phyloP scores from a whole-genome alignment of 2,113 vertebrate species.

The Cisticola juncidis region DNA sequence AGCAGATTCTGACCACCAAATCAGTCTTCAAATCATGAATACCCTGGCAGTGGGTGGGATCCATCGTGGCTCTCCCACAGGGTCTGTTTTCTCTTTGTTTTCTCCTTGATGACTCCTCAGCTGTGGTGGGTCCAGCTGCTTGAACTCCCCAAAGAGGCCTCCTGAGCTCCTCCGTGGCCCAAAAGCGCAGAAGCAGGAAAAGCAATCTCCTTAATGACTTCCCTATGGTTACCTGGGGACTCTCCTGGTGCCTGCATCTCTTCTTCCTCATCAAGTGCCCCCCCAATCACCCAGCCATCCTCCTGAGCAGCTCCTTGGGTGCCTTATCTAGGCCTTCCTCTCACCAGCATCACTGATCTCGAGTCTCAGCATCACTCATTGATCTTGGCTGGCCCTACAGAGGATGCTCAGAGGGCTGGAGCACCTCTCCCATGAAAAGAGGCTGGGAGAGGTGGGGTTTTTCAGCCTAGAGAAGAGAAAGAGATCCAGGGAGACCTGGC shows the following conservation, averaged over 20 bases:
- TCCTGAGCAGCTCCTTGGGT: neutral
- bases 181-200: neutral
- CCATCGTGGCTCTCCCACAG: accelerated
- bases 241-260: neutral
- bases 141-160: neutral
- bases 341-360: neutral
- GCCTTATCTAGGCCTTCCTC: neutral
- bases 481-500: neutral
- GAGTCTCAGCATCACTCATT: accelerated
- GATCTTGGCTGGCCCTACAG: neutral
- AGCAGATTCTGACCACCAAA: no score
- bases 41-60: neutral
- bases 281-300: neutral
- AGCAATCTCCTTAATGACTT: slow-evolving; percentile 8
- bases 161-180: neutral
- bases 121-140: neutral
- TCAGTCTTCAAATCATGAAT: no score
- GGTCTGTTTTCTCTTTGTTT: neutral
- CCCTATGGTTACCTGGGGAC: neutral
- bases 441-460: neutral
- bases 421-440: neutral
- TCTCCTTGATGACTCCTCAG: neutral
- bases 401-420: neutral
- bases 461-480: neutral
- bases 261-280: neutral